Base-by-base conservation (phyloP, 2,888 invertebrate genomes). In the Atrina japonica region DNA sequence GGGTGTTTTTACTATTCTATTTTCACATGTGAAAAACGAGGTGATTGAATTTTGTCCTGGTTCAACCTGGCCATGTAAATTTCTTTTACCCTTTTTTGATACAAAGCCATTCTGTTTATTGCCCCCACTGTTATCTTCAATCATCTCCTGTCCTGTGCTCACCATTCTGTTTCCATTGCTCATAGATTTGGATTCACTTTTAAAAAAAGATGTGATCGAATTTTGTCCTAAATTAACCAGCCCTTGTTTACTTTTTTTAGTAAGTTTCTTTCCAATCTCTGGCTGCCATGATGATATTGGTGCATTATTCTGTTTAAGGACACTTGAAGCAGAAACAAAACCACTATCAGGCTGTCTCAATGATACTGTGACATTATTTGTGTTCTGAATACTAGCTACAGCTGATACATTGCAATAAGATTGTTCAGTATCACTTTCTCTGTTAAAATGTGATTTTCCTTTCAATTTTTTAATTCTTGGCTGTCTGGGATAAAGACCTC, bases 401-500 rank as follows among this genome's bases (percentile, higher is more conserved):
- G 41, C 47, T 7, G 23, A 25, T 25, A 30, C 23, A 23, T 25
- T 25, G 23, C 6, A 23, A 11, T 56, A 25, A 41, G 21, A 9
- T 18, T 56, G 40, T 30, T 7, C 23, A n/a, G n/a, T n/a, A n/a
- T n/a, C n/a, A n/a, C n/a, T n/a, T n/a, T n/a, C n/a, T n/a, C n/a
- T n/a, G n/a, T 25, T 27, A 45, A 29, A 52, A n/a, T n/a, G n/a
- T n/a, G n/a, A n/a, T n/a, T n/a, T n/a, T n/a, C n/a, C n/a, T n/a
- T n/a, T n/a, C n/a, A n/a, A n/a, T n/a, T n/a, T n/a, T 35, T 41
- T 45, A 29, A 47, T 35, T 21, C 18, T 11, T 47, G n/a, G 55
- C 41, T 40, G 30, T 49, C 71, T 65, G 7, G 73, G 76, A 58
- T 74, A 69, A 23, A 76, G 43, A 16, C 67, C 70, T 16, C 30